Evolutionary conservation across 2,113 vertebrate species (phyloP), one percentile per base, ranked within the genome.

Genomic region (Labrus mixtus): DNA sequence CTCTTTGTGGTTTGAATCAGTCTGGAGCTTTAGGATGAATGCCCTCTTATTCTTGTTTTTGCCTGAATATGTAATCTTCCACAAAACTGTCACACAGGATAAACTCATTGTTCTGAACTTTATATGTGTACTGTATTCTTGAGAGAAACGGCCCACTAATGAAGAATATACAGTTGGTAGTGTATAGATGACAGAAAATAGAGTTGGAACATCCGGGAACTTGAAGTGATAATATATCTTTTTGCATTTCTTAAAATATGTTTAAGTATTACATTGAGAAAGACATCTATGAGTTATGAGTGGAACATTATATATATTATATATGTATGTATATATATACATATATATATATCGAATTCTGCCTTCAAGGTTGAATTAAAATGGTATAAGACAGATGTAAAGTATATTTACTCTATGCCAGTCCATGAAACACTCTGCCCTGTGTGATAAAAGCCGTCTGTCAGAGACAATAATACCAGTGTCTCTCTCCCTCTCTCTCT

Each of bases 401-500:
- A 15, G 17, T 56, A 29, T 33, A 53, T 66, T 25, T 74, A 19
- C 43, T 46, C 16, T 48, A 17, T 76, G 62, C 22, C 76, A 68
- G 45, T 16, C 16, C 50, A 54, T 60, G 29, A 75, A 56, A 53
- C 13, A 20, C 23, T 79, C 70, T 46, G 62, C 22, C 60, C 60
- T 66, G 56, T 72, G 76, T 51, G 48, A 79, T 79, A 73, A 82
- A 59, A 68, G 53, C 37, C 4, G 51, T 73, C 37, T 66, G 83
- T 85, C 61, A 19, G 68, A 84, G 69, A 90, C 82, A 89, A 89
- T 81, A 74, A 88, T 61, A 39, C 36, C 70, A 65, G 59, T 48
- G 67, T 72, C 56, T 57, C 69, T 37, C 6, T 69, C 55, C 82
- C 67, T 81, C 74, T 74, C 37, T 79, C 43, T 82, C 67, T 86